phyloP scores from a whole-genome alignment of 1,140 invertebrate genomes.

The Rhizoglyphus robini region DNA sequence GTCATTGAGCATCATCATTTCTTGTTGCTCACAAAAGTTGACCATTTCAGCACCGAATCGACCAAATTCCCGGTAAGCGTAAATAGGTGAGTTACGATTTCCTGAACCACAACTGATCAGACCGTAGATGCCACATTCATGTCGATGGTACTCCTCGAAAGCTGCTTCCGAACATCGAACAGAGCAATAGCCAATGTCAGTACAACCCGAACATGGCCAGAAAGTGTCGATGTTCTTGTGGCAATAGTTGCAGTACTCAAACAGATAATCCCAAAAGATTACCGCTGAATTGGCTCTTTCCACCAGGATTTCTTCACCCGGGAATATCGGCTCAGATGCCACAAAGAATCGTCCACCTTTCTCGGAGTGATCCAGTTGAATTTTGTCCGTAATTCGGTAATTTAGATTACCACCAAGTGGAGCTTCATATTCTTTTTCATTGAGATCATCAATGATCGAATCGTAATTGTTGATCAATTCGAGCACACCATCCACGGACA shows the following conservation, averaged over 20 bases:
- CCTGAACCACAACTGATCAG: background rate
- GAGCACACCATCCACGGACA: background rate
- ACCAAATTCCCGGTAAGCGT: background rate
- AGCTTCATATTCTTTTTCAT: background rate
- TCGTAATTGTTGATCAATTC: background rate
- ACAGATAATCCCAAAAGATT: background rate
- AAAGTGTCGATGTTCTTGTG: background rate
- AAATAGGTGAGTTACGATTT: background rate
- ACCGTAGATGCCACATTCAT: conserved; percentile 2
- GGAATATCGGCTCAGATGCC: background rate
- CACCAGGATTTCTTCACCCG: background rate
- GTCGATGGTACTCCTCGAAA: background rate
- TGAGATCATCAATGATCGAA: background rate
- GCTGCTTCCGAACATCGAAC: background rate
- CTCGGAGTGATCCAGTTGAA: background rate
- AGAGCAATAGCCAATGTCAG: background rate
- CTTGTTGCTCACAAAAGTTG: background rate
- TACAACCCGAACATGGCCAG: conserved; percentile 5
- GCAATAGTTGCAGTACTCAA: background rate
- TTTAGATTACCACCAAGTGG: background rate
- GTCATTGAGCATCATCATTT: background rate
- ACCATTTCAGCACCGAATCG: background rate
- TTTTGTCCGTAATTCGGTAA: background rate
- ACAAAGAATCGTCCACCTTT: background rate
- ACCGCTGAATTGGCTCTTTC: background rate